Evolutionary conservation across 2,113 vertebrate genomes (phyloP).

Genomic region (Oreochromis spilurus): DNA sequence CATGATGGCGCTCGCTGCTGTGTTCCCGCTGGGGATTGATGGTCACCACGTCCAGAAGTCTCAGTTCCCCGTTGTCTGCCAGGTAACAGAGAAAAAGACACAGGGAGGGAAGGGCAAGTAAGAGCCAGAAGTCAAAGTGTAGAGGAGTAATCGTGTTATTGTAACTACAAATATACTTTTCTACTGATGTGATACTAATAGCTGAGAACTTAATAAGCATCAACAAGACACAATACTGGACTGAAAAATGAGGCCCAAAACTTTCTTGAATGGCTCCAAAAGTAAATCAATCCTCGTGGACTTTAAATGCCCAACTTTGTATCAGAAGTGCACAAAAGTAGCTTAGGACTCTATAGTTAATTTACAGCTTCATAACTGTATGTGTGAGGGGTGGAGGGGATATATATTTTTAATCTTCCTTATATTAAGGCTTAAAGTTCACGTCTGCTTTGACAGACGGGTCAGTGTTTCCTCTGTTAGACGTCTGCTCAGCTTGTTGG

Average conservation of each 20-base stretch:
- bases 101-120: neutral
- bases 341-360: neutral
- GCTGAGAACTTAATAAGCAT: neutral
- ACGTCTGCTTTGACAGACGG: neutral
- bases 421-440: neutral
- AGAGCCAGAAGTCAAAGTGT: neutral
- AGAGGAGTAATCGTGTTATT: neutral
- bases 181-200: neutral
- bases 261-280: neutral
- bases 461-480: fast-evolving
- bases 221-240: neutral
- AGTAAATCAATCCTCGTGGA: neutral
- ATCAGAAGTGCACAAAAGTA: neutral
- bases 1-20: constrained; percentile 86
- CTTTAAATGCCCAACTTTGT: neutral
- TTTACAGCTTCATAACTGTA: neutral
- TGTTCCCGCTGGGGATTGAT: constrained; percentile 89
- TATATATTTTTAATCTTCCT: neutral
- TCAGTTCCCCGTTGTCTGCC: constrained; percentile 90
- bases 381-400: neutral
- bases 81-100: constrained; percentile 70
- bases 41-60: constrained; percentile 81
- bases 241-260: neutral
- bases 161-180: neutral
- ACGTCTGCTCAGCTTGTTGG: neutral